phyloP scores from a whole-genome alignment of 1,140 invertebrate species.

The Camponotus pennsylvanicus region DNA sequence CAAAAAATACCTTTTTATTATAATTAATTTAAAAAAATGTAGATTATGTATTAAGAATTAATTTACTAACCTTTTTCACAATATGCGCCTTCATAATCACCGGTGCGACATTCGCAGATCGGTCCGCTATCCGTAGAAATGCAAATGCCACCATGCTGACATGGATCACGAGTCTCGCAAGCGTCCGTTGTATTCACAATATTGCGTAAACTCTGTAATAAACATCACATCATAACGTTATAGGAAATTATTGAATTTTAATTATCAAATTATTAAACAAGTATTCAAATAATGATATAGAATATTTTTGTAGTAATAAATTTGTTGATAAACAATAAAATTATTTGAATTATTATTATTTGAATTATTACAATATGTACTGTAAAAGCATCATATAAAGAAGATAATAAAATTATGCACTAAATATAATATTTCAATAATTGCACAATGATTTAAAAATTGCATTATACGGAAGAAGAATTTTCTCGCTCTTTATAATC shows the following conservation, averaged over 20 bases:
- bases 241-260: background rate
- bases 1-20: slow-evolving; percentile 1
- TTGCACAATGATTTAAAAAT: background rate
- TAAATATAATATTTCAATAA: background rate
- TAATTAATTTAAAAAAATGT: slow-evolving; percentile 11
- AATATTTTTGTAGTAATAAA: background rate
- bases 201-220: slow-evolving; percentile 88
- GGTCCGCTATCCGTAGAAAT: slow-evolving; percentile 97
- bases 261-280: background rate
- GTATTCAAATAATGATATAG: background rate
- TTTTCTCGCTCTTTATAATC: background rate
- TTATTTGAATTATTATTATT: background rate
- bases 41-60: background rate
- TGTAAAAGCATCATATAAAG: background rate
- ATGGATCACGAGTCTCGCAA: slow-evolving; percentile 95
- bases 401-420: background rate
- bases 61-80: slow-evolving; percentile 95
- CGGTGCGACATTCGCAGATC: slow-evolving; percentile 96
- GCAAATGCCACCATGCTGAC: slow-evolving; percentile 97
- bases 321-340: background rate
- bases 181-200: slow-evolving; percentile 90
- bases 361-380: background rate
- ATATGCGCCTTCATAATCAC: slow-evolving; percentile 96
- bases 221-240: slow-evolving; percentile 74
- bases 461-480: background rate